A percentile compares a stretch with the other conserved stretches of the same genome.
Evolutionary conservation across 2,797 vertebrate species (phyloP).

Genomic region (Cheirogaleus major): DNA sequence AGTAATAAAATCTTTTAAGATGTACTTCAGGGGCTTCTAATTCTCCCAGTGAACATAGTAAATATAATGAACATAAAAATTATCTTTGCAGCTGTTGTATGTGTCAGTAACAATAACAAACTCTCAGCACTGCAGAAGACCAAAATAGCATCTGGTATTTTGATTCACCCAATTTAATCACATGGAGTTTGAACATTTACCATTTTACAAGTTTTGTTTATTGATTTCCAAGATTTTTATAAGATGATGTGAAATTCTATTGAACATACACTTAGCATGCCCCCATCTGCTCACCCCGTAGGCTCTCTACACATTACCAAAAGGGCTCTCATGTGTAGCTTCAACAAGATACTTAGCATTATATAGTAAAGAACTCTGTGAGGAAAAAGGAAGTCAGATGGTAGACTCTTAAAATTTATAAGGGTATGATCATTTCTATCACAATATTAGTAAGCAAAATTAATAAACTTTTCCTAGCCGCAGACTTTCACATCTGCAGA

Average conservation of each 20-base stretch:
- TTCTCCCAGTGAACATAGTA: constrained; percentile 82
- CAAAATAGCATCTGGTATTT: constrained; percentile 84
- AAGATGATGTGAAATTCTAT: constrained; percentile 77
- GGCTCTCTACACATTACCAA: constrained; percentile 38
- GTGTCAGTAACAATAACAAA: constrained; percentile 85
- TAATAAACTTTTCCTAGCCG: not conserved
- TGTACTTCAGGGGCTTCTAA: constrained; percentile 84
- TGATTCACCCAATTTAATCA: constrained; percentile 83
- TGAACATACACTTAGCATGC: constrained; percentile 52
- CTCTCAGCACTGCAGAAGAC: constrained; percentile 73
- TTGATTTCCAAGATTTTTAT: constrained; percentile 82
- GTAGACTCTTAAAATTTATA: constrained; percentile 57
- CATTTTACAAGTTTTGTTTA: constrained; percentile 79
- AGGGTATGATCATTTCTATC: constrained; percentile 60
- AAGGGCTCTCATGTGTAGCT: constrained; percentile 44
- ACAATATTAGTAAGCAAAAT: not conserved
- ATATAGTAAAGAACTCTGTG: constrained; percentile 35
- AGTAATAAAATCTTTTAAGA: constrained; percentile 84
- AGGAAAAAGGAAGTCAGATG: constrained; percentile 32
- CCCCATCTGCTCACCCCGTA: constrained; percentile 59
- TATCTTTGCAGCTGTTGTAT: constrained; percentile 84
- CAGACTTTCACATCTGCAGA: not conserved
- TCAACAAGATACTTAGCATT: constrained; percentile 62
- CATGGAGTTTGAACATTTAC: constrained; percentile 75
- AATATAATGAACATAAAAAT: constrained; percentile 86